Evolutionary conservation across 35 echinoderm and acorn worm species (phyloP), one percentile per base, ranked within the genome.

Genomic region (Patiria miniata): DNA sequence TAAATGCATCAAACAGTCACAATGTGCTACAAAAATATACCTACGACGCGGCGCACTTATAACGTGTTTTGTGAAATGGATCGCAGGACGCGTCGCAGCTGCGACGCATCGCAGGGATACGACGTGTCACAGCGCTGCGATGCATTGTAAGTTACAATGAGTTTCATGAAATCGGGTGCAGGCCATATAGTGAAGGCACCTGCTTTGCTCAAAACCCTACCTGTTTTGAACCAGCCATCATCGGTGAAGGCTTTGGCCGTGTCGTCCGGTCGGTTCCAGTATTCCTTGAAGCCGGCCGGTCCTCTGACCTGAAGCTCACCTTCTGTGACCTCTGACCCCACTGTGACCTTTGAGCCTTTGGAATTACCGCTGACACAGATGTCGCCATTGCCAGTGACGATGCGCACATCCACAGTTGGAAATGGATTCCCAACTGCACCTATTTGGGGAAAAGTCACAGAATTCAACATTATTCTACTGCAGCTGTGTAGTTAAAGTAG

Each of bases 221-320:
- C 96, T 82, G 96, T 98, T 87, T 86, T 94, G 68, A 98, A 98
- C 96, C 96, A 98, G 4, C 96, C 96, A 92, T 98, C 96, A 38
- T 77, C 32, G n/a, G 96, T 94, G 55, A 94, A 98, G n/a, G 86
- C 32, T 22, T 94, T 86, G 14, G 69, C 8, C 1, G 96, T 98
- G 10, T 81, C 92, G 39, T 91, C 79, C 21, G 89, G 89, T 83
- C 53, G 91, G 21, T 85, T 88, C 96, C 96, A 98, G 79, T 98
- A 98, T 82, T 92, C 86, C 68, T 91, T 94, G 81, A 94, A 94
- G 42, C 94, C 86, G 52, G 86, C 83, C 36, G 96, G 96, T 39
- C 96, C 96, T 87, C 86, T 98, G 81, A 98, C 89, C 61, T 98
- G 88, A 3, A 98, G 89, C 39, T 98, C 92, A 39, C 96, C 96